Evolutionary conservation across 2,888 invertebrate genomes (phyloP), one percentile per base, ranked within the genome.

Genomic region (Alloplasta piceator): DNA sequence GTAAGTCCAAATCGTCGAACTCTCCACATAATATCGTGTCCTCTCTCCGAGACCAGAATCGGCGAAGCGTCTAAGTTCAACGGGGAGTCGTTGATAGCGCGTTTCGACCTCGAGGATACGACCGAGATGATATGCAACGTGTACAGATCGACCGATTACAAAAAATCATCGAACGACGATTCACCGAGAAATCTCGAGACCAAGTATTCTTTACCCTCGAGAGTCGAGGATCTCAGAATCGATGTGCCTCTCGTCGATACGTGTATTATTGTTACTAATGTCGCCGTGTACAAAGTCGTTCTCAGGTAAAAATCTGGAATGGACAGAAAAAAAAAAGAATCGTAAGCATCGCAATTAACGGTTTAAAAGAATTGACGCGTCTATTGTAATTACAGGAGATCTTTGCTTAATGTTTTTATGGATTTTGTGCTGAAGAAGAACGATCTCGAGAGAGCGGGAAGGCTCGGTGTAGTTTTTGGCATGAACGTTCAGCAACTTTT

Each of bases 401-500:
- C 93, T 50, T 92, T 94, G 68, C 88, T 94, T 58, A 91, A 91
- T 50, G 92, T 94, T 85, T 95, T 95, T 90, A 93, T 95, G 88
- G 93, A 94, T 81, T 91, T 94, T 80, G 93, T 95, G 70, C 91
- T 94, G 50, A 93, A 93, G 84, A 93, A 93, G 63, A 92, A 93
- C 79, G 93, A 94, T 85, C 87, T 94, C 6, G 93, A 93, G 56
- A 92, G 93, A 86, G 95, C 95, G 6, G 94, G 94, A 85, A 93
- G 93, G 85, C 89, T 95, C 52, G 94, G 94, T 0, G 91, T 93
- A 64, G 93, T 95, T 66, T 94, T 95, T 88, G 94, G 94, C 63
- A 91, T 95, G 70, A 95, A 95, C 86, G 92, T 96, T 64, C 95
- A 95, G 81, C 94, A 94, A 71, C 92, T 96, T 68, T 93, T 98